Evolutionary conservation across 2,797 vertebrate species (phyloP).

Genomic region (Hydrophis major): DNA sequence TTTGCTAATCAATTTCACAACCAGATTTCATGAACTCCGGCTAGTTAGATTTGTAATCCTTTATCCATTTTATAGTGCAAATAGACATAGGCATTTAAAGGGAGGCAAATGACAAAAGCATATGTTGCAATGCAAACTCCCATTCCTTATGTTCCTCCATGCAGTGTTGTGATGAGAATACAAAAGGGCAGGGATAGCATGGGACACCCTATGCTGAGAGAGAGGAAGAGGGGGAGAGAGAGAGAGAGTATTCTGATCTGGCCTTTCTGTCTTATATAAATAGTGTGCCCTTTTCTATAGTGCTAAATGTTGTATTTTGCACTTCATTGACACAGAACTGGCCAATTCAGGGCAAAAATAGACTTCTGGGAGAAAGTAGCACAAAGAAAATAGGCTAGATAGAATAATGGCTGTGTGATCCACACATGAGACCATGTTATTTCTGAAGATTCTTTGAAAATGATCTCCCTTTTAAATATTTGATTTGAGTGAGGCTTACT

Average conservation of each 20-base stretch:
- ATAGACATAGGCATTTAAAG: neutral
- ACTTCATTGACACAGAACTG: neutral
- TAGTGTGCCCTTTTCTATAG: neutral
- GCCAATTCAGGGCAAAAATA: neutral
- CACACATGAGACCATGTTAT: neutral
- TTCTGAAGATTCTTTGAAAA: neutral
- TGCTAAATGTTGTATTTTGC: neutral
- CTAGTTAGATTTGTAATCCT: neutral
- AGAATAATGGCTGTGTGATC: neutral
- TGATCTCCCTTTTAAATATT: neutral
- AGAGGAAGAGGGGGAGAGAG: too few relatives aligned
- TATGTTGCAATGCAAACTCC: neutral
- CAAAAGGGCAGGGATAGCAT: neutral
- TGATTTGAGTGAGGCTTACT: neutral
- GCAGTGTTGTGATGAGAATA: neutral
- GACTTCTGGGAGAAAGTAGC: neutral
- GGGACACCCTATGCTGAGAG: neutral
- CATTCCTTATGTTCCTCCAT: neutral
- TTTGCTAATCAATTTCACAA: neutral
- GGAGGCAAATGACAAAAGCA: neutral
- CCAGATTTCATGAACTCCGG: neutral
- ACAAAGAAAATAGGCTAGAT: neutral
- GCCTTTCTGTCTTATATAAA: neutral
- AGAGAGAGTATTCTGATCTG: too few relatives aligned
- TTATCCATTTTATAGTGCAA: neutral